Conservation (phyloP, 2,888 invertebrate species). For the Drosophila meridionalis region DNA sequence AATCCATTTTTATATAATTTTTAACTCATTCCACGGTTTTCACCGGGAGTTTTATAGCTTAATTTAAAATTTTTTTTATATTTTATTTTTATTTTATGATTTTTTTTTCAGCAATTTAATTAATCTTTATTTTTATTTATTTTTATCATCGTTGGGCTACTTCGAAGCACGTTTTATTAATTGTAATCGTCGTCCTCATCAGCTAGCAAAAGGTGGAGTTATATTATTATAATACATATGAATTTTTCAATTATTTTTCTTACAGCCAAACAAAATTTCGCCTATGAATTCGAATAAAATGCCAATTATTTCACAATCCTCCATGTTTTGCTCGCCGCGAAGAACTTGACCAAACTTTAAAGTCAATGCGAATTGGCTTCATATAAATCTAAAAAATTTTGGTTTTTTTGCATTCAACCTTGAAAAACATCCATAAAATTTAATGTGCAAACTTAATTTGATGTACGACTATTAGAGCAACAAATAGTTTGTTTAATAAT, state of each 20-base stretch:
- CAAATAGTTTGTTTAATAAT: slow-evolving; percentile 26
- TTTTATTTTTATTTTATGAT: neutral
- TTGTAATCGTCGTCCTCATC: slow-evolving; percentile 26
- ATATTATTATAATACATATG: neutral
- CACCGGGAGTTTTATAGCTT: slow-evolving; percentile 10
- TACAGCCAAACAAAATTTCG: slow-evolving; percentile 63
- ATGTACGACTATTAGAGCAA: slow-evolving; percentile 20
- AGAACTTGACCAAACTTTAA: slow-evolving; percentile 19
- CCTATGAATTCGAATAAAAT: slow-evolving; percentile 61
- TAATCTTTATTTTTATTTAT: slow-evolving; percentile 5
- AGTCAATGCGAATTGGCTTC: neutral
- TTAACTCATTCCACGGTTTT: neutral
- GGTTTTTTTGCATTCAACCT: slow-evolving; percentile 26
- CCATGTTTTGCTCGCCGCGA: slow-evolving; percentile 47
- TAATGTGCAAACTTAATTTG: slow-evolving; percentile 46
- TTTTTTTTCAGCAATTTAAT: slow-evolving; percentile 15
- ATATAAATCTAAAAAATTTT: slow-evolving; percentile 37
- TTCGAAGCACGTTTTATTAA: neutral
- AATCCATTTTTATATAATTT: slow-evolving; percentile 36
- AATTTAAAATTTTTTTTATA: neutral
- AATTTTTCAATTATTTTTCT: slow-evolving; percentile 24
- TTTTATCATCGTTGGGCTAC: neutral
- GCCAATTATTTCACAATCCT: slow-evolving; percentile 69
- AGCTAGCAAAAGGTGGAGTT: slow-evolving; percentile 19
- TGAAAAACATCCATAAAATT: slow-evolving; percentile 23